Evolutionary conservation across 2,888 invertebrate species (phyloP), one percentile per base, ranked within the genome.

Genomic region (Polydrusus cervinus): DNA sequence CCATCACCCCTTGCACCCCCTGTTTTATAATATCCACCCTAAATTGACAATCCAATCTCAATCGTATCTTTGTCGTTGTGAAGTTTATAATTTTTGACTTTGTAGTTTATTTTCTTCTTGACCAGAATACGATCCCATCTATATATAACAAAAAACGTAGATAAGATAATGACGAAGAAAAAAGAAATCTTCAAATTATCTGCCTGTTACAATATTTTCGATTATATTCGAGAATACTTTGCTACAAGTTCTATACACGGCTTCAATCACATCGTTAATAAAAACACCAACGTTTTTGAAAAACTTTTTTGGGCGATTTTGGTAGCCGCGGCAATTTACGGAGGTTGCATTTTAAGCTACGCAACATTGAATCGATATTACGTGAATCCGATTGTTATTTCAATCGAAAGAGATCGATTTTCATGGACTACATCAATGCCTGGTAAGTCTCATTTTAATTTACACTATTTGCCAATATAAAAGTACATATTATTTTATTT

Each of bases 391-490:
- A 92, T 92, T 51, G 93, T 93, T 6, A 90, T 93, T 40, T 92
- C 93, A 18, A 93, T 93, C 92, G 93, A 93, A 84, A 88, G 93
- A 1, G 92, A 93, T 83, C 90, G 92, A 30, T 91, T 91, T 78
- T 90, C 91, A 0, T 93, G 93, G 93, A 92, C 92, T 80, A 92
- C 94, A 1, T 90, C 91, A 0, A 93, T 93, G 80, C 94, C 93
- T 0, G 87, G 90, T 53, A 87, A 92, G 51, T 49, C 25, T 25
- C 5, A 25, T 25, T 25, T 25, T n/a, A n/a, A n/a, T n/a, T n/a
- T n/a, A n/a, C n/a, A n/a, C n/a, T n/a, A n/a, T n/a, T n/a, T n/a
- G n/a, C n/a, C n/a, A n/a, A n/a, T n/a, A n/a, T n/a, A n/a, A n/a
- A n/a, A n/a, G n/a, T n/a, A n/a, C n/a, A n/a, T n/a, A n/a, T n/a